A percentile compares a stretch with the other conserved stretches of the same genome.
These are phyloP conservation scores for Lydus trimaculatus DNA, from an alignment of 2,888 invertebrate genomes.

Conservation along the genomic window DNA sequence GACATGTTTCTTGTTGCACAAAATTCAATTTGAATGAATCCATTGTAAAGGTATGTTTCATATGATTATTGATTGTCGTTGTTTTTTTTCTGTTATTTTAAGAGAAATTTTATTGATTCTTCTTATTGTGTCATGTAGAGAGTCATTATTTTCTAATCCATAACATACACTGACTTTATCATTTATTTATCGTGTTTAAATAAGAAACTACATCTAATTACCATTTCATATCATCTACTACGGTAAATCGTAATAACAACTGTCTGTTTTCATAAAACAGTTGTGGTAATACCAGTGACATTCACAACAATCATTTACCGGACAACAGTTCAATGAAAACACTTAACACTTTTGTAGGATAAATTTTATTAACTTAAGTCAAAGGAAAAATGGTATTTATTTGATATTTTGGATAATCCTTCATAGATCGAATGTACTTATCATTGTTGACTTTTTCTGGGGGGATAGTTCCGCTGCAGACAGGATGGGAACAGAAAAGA, in stretches of 20 bases:
- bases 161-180: slow-evolving; percentile 22
- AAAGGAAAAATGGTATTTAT: slow-evolving; percentile 31
- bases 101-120: slow-evolving; percentile 20
- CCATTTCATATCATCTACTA: background rate
- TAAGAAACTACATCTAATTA: background rate
- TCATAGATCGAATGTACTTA: slow-evolving; percentile 33
- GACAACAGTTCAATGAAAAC: slow-evolving; percentile 3
- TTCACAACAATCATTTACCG: background rate
- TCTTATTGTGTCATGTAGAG: background rate
- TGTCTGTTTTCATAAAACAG: background rate
- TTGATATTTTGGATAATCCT: slow-evolving; percentile 31
- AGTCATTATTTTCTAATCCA: slow-evolving; percentile 17
- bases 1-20: slow-evolving; percentile 15
- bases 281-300: slow-evolving; percentile 15
- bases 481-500: slow-evolving; percentile 44
- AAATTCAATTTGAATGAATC: slow-evolving; percentile 11
- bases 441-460: slow-evolving; percentile 32
- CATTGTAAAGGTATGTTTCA: slow-evolving; percentile 20
- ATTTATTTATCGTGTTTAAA: too few species aligned
- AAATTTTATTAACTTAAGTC: slow-evolving; percentile 24
- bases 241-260: background rate
- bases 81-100: background rate
- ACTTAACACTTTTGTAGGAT: slow-evolving; percentile 26
- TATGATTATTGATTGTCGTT: too few species aligned
- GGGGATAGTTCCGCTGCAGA: slow-evolving; percentile 36